Evolutionary conservation across 30 jellyfish, hydroid and myxozoan species (phyloP).

Genomic region (Cassiopea andromeda): DNA sequence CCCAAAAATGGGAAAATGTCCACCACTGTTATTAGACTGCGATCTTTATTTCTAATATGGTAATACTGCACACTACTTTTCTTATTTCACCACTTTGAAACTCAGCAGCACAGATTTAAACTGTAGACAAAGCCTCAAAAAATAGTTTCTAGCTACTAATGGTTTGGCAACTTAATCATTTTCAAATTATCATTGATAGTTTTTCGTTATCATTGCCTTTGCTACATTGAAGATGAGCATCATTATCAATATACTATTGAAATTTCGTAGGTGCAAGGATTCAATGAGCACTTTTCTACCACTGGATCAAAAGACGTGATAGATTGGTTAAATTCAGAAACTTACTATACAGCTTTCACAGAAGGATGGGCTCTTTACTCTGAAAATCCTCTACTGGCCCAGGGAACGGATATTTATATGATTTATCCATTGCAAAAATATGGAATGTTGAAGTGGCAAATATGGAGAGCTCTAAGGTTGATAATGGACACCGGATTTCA

Average conservation of each 20-base stretch:
- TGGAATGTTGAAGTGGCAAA: constrained; percentile 97
- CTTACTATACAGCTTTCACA: constrained; percentile 94
- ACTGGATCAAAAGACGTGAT: constrained; percentile 77
- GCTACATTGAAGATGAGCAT: not conserved
- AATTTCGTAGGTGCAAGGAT: constrained; percentile 90
- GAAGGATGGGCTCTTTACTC: constrained; percentile 99
- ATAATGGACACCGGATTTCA: constrained; percentile 97
- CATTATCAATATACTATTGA: not conserved
- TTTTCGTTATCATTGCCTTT: not conserved
- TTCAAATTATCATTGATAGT: no score
- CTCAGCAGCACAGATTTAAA: no score
- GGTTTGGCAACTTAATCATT: no score
- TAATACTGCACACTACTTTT: no score
- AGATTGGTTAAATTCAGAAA: constrained; percentile 85
- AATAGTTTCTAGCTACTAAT: no score
- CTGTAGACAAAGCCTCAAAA: no score
- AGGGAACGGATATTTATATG: constrained; percentile 79
- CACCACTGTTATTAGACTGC: no score
- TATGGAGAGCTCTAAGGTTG: constrained; percentile 94
- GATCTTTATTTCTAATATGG: no score
- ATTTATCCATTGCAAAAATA: constrained; percentile 73
- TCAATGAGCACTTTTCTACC: constrained; percentile 83
- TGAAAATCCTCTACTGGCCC: constrained; percentile 92
- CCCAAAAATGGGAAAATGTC: no score
- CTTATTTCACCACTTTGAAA: no score